Evolutionary conservation across 2,113 vertebrate species (phyloP), one percentile per base, ranked within the genome.

Genomic region (Engystomops pustulosus): DNA sequence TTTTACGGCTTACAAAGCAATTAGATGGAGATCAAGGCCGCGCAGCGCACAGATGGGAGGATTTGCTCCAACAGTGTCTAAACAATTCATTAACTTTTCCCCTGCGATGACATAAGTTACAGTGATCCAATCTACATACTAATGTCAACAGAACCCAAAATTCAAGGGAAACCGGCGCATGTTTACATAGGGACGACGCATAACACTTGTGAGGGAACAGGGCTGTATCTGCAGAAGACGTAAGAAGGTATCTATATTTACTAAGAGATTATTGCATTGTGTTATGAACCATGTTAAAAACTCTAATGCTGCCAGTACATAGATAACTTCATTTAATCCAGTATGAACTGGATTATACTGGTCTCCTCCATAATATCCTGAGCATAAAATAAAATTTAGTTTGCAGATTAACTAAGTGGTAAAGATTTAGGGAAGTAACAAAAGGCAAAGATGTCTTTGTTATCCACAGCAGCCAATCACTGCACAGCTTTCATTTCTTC

Each of bases 1-100:
- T 75, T 75, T 51, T 75, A 36, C 72, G 36, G 72, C 49, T 55
- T 53, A 55, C 72, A 76, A 32, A 76, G 72, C 36, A 76, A 76
- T 76, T 53, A 76, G 14, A 27, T 15, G 27, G 47, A 10, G 17
- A 55, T 23, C 72, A 76, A 76, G 72, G 72, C 45, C 72, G 15
- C 20, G 5, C 15, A 76, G 3, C 1, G 47, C 30, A 55, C 47
- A 55, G 47, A 32, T 32, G 18, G 49, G 72, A 34, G 72, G 20
- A 55, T 27, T 18, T 20, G 72, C 72, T 75, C 15, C 8, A 10
- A 25, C 44, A 6, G 1, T 17, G 27, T 3, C 18, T 32, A 34
- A 55, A 55, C 72, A 76, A 76, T 76, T 34, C 47, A n/a, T 36
- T 53, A 36, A 53, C 27, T 34, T 55, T 12, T 14, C 3, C 23